These are phyloP conservation scores for Oreochromis aureus DNA, from an alignment of 2,113 vertebrate species.

Conservation along the genomic window DNA sequence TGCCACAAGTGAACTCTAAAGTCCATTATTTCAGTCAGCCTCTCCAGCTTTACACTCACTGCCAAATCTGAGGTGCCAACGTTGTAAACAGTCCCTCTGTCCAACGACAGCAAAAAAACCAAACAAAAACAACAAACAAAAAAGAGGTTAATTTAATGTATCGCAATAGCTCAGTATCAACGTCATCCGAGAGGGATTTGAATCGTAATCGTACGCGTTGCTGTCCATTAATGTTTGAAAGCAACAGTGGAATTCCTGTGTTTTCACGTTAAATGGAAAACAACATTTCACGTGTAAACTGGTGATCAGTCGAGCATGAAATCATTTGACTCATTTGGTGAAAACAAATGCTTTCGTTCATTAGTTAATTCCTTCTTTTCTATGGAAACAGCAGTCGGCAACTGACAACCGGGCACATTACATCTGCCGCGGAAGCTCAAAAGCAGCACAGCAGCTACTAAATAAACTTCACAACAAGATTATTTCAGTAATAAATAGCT, in stretches of 20 bases:
- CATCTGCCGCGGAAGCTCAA: neutral
- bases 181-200: neutral
- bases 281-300: neutral
- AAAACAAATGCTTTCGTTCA: neutral
- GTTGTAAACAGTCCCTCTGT: conserved; percentile 41
- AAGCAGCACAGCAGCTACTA: neutral
- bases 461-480: neutral
- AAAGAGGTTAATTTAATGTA: conserved; percentile 14
- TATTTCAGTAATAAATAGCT: neutral
- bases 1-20: conserved; percentile 43
- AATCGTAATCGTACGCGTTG: neutral
- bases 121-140: neutral
- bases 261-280: neutral
- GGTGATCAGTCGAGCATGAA: neutral
- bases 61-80: conserved; percentile 49
- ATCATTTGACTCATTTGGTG: neutral
- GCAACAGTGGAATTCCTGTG: neutral
- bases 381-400: neutral
- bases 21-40: conserved; percentile 59
- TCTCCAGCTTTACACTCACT: conserved; percentile 16
- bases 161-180: neutral
- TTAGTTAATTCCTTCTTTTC: neutral
- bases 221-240: neutral
- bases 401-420: neutral
- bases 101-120: neutral